Conservation (phyloP, 2,113 vertebrate genomes). For the Catharus bicknelli region DNA sequence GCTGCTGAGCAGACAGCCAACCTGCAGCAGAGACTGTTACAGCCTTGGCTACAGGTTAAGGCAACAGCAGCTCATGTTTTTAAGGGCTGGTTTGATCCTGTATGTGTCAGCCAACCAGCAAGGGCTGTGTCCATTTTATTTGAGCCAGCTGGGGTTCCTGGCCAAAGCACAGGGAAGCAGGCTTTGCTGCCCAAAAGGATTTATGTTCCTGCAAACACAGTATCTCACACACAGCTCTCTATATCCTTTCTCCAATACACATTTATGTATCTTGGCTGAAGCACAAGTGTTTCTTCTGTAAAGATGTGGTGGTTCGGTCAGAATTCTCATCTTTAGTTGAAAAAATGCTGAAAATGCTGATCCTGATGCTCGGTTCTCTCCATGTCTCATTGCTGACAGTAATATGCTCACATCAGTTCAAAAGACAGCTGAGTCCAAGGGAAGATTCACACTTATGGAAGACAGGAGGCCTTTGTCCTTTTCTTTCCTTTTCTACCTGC, state of each 20-base stretch:
- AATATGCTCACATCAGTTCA: not conserved
- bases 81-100: not conserved
- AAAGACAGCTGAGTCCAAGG: not conserved
- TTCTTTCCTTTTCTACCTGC: not conserved
- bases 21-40: not conserved
- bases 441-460: not conserved
- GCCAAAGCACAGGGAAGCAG: not conserved
- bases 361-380: not conserved
- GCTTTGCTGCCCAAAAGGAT: not conserved
- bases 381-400: not conserved
- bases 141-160: not conserved
- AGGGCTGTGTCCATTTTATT: not conserved
- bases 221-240: not conserved
- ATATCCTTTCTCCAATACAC: not conserved
- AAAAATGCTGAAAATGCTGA: not conserved
- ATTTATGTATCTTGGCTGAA: constrained; percentile 34
- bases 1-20: not conserved
- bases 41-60: not conserved
- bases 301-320: not conserved
- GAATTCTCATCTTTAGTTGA: not conserved
- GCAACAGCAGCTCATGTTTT: not conserved
- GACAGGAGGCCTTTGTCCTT: not conserved
- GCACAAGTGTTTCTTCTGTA: constrained; percentile 4
- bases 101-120: not conserved
- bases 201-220: not conserved